Percentiles rank a stretch among this genome's conserved stretches.
Evolutionary conservation across 2,113 vertebrate genomes (phyloP).

Genomic region (Terrapene triunguis): DNA sequence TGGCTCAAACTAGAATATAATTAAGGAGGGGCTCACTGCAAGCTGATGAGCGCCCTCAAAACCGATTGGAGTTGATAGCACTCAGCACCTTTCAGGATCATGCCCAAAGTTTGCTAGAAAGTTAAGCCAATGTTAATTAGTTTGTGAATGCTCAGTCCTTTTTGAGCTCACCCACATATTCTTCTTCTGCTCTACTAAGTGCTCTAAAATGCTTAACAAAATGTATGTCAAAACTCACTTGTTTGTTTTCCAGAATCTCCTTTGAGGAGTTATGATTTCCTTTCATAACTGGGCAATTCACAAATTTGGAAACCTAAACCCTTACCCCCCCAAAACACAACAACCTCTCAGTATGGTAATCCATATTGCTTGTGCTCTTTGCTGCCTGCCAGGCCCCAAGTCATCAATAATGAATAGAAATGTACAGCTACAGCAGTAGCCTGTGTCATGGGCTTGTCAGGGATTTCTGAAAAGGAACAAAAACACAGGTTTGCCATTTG

Average conservation of each 20-base stretch:
- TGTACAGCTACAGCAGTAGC: slow-evolving; percentile 87
- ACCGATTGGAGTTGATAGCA: background rate
- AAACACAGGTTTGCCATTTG: slow-evolving; percentile 87
- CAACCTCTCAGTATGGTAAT: slow-evolving; percentile 80
- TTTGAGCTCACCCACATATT: background rate
- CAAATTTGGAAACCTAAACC: background rate
- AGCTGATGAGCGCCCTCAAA: background rate
- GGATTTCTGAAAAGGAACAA: slow-evolving; percentile 86
- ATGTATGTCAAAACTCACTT: background rate
- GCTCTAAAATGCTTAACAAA: background rate
- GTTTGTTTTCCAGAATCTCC: background rate
- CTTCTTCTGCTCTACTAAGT: background rate
- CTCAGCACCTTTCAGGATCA: background rate
- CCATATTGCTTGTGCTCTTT: slow-evolving; percentile 90
- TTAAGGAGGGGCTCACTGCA: background rate
- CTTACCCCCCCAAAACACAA: background rate
- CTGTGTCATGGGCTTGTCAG: slow-evolving; percentile 85
- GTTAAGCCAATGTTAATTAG: background rate
- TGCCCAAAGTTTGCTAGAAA: background rate
- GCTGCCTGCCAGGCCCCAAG: slow-evolving; percentile 88
- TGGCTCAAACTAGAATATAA: background rate
- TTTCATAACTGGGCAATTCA: background rate
- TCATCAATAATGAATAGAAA: slow-evolving; percentile 97
- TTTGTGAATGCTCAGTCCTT: background rate
- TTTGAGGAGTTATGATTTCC: background rate